Conservation (phyloP, 2,888 invertebrate species). For the Eledona agricola region DNA sequence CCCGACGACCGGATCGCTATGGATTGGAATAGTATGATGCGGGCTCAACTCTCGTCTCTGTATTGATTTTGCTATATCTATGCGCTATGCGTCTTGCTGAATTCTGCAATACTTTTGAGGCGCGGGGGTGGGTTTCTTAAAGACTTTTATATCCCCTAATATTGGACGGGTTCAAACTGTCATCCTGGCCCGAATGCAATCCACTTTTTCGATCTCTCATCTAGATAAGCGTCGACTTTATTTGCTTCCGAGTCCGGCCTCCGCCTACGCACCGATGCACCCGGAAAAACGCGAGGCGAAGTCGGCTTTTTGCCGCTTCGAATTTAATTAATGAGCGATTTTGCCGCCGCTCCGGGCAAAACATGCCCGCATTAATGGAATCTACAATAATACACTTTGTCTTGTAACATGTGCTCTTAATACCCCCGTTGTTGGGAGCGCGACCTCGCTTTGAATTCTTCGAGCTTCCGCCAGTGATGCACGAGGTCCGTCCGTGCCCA, state of each 20-base stretch:
- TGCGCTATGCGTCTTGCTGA: conserved; percentile 57
- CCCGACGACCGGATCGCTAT: conserved; percentile 49
- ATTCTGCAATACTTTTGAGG: conserved; percentile 51
- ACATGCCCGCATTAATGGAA: conserved; percentile 52
- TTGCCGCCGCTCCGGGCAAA: conserved; percentile 26
- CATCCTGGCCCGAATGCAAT: conserved; percentile 52
- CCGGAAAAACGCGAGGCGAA: no score
- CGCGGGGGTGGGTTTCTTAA: conserved; percentile 50
- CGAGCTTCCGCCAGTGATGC: conserved; percentile 19
- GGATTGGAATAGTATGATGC: conserved; percentile 55
- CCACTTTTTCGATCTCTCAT: conserved; percentile 51
- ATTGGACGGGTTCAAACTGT: conserved; percentile 56
- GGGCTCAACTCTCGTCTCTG: conserved; percentile 51
- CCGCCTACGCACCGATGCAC: no score
- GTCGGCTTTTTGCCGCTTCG: conserved; percentile 15
- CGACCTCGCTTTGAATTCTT: conserved; percentile 26
- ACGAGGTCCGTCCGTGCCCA: conserved; percentile 12
- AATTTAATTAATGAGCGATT: conserved; percentile 36
- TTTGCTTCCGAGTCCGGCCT: no score
- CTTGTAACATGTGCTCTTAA: conserved; percentile 61
- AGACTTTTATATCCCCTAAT: conserved; percentile 57
- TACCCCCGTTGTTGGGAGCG: conserved; percentile 40
- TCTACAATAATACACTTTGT: conserved; percentile 57
- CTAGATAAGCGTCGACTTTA: conserved; percentile 49
- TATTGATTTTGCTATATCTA: conserved; percentile 58